Evolutionary conservation across 2,113 vertebrate genomes (phyloP).

Genomic region (Leptobrachium leishanense): DNA sequence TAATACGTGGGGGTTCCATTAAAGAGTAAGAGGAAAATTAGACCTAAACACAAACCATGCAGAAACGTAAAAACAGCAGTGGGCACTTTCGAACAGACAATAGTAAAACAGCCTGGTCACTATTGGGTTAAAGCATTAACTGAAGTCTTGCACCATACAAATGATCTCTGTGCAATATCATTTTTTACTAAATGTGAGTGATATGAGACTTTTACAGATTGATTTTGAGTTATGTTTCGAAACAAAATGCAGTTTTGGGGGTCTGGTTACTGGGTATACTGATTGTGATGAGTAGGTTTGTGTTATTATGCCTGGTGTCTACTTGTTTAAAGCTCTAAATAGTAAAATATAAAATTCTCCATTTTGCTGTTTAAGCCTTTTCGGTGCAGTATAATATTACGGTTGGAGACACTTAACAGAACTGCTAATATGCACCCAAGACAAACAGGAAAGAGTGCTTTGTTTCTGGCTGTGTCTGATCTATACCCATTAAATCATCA

Average conservation of each 20-base stretch:
- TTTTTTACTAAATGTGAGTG: no score
- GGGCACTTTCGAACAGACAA: no score
- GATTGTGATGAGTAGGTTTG: not conserved
- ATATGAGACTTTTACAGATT: no score
- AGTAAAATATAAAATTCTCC: not conserved
- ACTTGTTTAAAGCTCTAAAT: not conserved
- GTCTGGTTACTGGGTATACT: not conserved
- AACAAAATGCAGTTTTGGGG: not conserved
- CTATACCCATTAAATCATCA: slow-evolving; percentile 23
- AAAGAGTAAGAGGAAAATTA: no score
- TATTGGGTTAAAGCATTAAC: slow-evolving; percentile 3
- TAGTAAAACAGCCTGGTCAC: no score
- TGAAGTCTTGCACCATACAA: slow-evolving; percentile 13
- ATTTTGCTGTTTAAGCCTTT: slow-evolving; percentile 25
- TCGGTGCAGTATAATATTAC: slow-evolving; percentile 39
- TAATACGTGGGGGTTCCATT: no score
- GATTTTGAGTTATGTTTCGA: no score
- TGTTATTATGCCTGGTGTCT: not conserved
- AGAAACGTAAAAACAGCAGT: no score
- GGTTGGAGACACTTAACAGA: slow-evolving; percentile 34
- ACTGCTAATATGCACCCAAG: slow-evolving; percentile 14
- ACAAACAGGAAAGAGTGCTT: slow-evolving; percentile 26
- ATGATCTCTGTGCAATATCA: slow-evolving; percentile 3
- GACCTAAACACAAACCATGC: no score
- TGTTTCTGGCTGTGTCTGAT: slow-evolving; percentile 15